These are phyloP conservation scores for Lithobius niger DNA, from an alignment of 1,140 invertebrate genomes.

Conservation along the genomic window DNA sequence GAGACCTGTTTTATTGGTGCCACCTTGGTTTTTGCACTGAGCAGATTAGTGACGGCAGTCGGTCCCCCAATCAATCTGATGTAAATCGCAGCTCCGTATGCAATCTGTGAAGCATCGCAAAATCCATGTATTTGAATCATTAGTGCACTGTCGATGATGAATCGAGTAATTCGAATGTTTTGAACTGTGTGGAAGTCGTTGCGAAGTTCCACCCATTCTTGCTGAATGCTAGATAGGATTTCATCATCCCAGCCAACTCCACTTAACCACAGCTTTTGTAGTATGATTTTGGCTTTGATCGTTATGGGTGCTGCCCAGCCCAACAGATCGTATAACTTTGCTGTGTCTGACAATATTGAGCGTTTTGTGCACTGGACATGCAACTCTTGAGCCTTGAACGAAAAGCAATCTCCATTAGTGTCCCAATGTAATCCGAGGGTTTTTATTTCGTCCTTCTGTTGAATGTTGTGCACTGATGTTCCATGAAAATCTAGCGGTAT, in stretches of 20 bases:
- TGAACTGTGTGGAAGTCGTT: neutral
- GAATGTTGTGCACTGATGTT: constrained; percentile 7
- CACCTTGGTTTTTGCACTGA: constrained; percentile 9
- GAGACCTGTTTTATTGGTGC: constrained; percentile 11
- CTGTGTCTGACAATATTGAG: constrained; percentile 2
- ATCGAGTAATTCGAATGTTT: neutral
- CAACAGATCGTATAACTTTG: constrained; percentile 6
- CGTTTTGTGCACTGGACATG: constrained; percentile 23
- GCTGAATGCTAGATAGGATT: constrained; percentile 15
- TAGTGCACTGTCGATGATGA: neutral
- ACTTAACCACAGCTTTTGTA: constrained; percentile 28
- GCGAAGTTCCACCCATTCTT: constrained; percentile 18
- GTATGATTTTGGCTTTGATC: constrained; percentile 27
- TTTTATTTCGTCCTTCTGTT: neutral
- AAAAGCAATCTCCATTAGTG: constrained; percentile 31
- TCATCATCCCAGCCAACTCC: constrained; percentile 27
- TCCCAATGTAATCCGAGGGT: neutral
- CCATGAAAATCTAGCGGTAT: neutral
- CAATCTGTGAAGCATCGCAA: constrained; percentile 11
- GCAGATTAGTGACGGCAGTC: neutral
- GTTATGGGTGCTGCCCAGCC: neutral
- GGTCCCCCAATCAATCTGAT: neutral
- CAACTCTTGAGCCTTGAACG: constrained; percentile 29
- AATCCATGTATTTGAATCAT: constrained; percentile 11
- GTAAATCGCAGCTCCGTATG: constrained; percentile 14